phyloP scores from a whole-genome alignment of 2,888 invertebrate genomes.

The Petrolisthes manimaculis region DNA sequence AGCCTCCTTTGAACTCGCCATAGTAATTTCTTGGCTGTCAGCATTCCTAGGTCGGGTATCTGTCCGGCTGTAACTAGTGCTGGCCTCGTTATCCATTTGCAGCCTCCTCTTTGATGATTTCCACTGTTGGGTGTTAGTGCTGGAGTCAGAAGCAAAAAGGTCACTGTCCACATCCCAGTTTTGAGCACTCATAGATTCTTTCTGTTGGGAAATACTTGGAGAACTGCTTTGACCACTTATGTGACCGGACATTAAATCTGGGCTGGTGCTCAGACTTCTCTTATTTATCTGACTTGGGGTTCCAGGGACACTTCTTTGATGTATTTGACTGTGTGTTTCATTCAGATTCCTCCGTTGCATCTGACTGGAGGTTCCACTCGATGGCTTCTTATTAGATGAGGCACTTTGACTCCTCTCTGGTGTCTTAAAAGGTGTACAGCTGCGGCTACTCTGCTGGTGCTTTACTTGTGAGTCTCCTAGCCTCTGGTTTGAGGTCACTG shows the following conservation, averaged over 20 bases:
- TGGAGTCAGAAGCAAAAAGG: constrained; percentile 7
- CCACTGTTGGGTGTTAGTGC: background rate
- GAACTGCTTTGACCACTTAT: background rate
- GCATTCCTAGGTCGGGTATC: background rate
- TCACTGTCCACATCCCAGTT: background rate
- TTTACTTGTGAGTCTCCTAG: no score
- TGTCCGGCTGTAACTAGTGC: background rate
- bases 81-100: background rate
- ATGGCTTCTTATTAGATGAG: background rate
- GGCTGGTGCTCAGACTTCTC: background rate
- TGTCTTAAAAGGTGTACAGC: background rate
- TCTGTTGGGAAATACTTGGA: background rate
- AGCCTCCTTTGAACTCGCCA: background rate
- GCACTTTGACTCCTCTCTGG: background rate
- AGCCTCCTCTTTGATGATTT: background rate
- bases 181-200: background rate
- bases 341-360: background rate
- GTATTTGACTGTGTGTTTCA: background rate
- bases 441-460: no score
- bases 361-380: background rate
- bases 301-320: background rate
- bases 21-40: background rate
- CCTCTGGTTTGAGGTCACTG: no score
- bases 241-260: background rate
- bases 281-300: background rate